Evolutionary conservation across 2,888 invertebrate genomes (phyloP).

Genomic region (Campoletis raptor): DNA sequence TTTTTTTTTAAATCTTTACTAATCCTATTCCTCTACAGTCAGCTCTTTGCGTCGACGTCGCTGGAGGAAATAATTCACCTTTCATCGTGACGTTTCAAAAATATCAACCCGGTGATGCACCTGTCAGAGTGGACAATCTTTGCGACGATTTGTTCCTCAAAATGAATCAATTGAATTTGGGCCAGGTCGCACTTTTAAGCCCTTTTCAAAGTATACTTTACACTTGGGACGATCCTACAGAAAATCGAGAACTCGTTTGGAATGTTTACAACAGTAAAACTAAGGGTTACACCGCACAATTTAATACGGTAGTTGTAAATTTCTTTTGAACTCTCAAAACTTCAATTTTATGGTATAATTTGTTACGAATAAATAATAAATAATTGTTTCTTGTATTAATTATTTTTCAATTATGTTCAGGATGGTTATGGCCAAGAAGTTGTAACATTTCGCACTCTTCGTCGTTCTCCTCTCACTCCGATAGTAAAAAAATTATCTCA

Average conservation of each 20-base stretch:
- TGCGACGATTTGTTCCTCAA: constrained; percentile 93
- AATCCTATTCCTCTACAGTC: constrained; percentile 82
- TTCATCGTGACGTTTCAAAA: constrained; percentile 91
- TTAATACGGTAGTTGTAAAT: constrained; percentile 86
- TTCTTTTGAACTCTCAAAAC: background rate
- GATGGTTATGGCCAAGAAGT: constrained; percentile 88
- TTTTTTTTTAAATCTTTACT: background rate
- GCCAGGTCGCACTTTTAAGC: constrained; percentile 90
- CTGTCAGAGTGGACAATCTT: constrained; percentile 93
- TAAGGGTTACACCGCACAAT: constrained; percentile 90
- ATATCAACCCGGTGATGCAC: constrained; percentile 92
- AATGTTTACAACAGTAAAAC: constrained; percentile 93
- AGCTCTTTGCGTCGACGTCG: constrained; percentile 90
- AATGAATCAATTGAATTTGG: constrained; percentile 89
- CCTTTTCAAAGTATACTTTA: constrained; percentile 92
- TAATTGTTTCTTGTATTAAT: background rate
- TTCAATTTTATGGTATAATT: background rate
- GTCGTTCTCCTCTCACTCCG: constrained; percentile 71
- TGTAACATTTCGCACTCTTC: constrained; percentile 87
- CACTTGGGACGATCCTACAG: constrained; percentile 94
- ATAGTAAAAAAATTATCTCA: constrained; percentile 66
- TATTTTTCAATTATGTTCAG: constrained; percentile 77
- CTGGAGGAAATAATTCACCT: constrained; percentile 90
- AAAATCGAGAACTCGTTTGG: constrained; percentile 91
- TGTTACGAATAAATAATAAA: too few species aligned